Base-by-base conservation (phyloP, 2,888 invertebrate genomes). In the Himalopsyche kuldschensis region DNA sequence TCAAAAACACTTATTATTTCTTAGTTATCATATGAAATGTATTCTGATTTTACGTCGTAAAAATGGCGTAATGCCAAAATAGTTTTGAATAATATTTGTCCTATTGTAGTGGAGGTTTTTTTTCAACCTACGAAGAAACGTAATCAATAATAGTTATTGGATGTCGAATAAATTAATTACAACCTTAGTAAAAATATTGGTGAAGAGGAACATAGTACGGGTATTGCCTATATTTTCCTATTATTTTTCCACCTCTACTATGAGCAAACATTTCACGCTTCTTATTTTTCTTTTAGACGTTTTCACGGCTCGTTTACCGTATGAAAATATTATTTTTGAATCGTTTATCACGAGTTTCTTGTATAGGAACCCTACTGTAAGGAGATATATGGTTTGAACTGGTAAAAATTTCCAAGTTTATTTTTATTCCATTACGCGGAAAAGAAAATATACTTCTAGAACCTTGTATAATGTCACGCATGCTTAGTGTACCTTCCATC, bases 211-310 rank as follows among this genome's bases (percentile, higher is more conserved):
- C 76, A 30, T 27, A 20, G 24, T 31, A 81, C 75, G 81, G 75
- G 75, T 81, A 81, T 81, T 75, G 81, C 46, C 75, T 46, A 81
- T 81, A 81, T 75, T 75, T 81, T 75, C 75, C 81, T 47, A 81
- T 81, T 81, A 81, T 75, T 81, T 75, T 75, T 76, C 75, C 55
- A 81, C 81, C 81, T 75, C 81, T 41, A 35, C 69, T 27, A 30
- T 69, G 69, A 69, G 15, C 30, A 69, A 69, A 69, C 69, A 41
- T 81, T 77, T 77, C 46, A 75, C 80, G 80, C 69, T 80, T 63
- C 32, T 30, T 32, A 78, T 78, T 46, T 78, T 78, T 46, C 46
- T 46, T 78, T 46, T 31, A 78, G 46, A 78, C 46, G 47, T 46
- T 78, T 78, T 78, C 78, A 78, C 78, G 78, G 41, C 78, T 78